Percentiles rank a stretch among this genome's conserved stretches.
Evolutionary conservation across 2,113 vertebrate genomes (phyloP).

Genomic region (Phaethon lepturus): DNA sequence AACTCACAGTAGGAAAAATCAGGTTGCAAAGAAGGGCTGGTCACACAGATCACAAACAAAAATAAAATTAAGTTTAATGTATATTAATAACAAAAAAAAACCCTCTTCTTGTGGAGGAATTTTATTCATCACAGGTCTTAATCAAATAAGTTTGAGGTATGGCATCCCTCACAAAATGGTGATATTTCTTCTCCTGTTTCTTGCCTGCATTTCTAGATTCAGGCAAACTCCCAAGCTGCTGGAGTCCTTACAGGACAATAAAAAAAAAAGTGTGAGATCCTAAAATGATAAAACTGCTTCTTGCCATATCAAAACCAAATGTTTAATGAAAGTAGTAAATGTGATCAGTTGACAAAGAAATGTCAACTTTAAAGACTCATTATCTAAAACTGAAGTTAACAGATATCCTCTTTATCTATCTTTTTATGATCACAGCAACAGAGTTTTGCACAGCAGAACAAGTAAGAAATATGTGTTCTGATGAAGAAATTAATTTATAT

Average conservation of each 20-base stretch:
- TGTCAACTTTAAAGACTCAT: background rate
- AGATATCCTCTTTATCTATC: background rate
- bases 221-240: background rate
- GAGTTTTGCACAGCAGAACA: background rate
- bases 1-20: background rate
- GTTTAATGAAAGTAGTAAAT: background rate
- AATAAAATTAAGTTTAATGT: background rate
- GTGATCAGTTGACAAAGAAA: background rate
- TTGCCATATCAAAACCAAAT: background rate
- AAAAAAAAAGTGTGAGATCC: background rate
- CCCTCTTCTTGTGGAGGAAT: background rate
- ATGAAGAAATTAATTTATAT: background rate
- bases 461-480: background rate
- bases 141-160: background rate
- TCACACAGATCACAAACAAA: background rate
- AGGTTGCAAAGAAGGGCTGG: background rate
- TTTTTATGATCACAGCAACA: background rate
- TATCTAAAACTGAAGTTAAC: background rate
- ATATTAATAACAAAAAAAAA: background rate
- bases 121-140: background rate
- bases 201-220: background rate
- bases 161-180: background rate
- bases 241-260: background rate
- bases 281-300: background rate
- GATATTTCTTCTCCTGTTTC: background rate